Conservation (phyloP, 2,797 vertebrate genomes). For the Geotrypetes seraphini region DNA sequence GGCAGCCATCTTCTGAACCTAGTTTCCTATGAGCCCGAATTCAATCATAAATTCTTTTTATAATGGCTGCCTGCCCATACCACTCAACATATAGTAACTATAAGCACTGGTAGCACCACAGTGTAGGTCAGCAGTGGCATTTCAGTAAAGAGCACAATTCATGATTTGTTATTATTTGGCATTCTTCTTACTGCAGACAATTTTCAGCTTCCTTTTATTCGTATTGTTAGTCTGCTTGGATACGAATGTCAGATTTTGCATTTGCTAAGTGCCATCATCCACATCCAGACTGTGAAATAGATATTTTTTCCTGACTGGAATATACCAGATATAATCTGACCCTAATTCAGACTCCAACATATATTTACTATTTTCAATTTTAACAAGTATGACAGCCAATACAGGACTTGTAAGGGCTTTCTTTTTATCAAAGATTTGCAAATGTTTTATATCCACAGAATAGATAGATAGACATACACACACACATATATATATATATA, state of each 20-base stretch:
- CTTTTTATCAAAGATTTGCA: too few species aligned
- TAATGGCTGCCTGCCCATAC: slow-evolving; percentile 1
- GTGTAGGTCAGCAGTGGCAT: slow-evolving; percentile 16
- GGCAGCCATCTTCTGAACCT: slow-evolving; percentile 27
- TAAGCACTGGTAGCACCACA: background rate
- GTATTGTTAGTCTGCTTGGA: slow-evolving; percentile 33
- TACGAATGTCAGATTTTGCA: slow-evolving; percentile 52
- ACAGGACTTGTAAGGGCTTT: too few species aligned
- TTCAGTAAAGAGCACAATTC: slow-evolving; percentile 28
- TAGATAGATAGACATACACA: too few species aligned
- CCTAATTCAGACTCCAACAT: slow-evolving; percentile 15
- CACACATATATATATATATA: too few species aligned
- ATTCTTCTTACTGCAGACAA: slow-evolving; percentile 23
- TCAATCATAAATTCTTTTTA: slow-evolving; percentile 30
- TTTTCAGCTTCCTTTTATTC: slow-evolving; percentile 23
- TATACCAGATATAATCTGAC: slow-evolving; percentile 18
- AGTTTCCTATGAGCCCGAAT: slow-evolving; percentile 26
- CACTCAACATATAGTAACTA: slow-evolving; percentile 10
- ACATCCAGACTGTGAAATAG: slow-evolving; percentile 28
- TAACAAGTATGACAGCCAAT: too few species aligned
- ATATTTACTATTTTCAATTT: too few species aligned
- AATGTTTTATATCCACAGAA: too few species aligned
- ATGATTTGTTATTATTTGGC: slow-evolving; percentile 19
- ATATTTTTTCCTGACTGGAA: slow-evolving; percentile 15
- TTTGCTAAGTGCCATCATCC: slow-evolving; percentile 34